Evolutionary conservation across 2,797 vertebrate genomes (phyloP).

Genomic region (Rhynchotus rufescens): DNA sequence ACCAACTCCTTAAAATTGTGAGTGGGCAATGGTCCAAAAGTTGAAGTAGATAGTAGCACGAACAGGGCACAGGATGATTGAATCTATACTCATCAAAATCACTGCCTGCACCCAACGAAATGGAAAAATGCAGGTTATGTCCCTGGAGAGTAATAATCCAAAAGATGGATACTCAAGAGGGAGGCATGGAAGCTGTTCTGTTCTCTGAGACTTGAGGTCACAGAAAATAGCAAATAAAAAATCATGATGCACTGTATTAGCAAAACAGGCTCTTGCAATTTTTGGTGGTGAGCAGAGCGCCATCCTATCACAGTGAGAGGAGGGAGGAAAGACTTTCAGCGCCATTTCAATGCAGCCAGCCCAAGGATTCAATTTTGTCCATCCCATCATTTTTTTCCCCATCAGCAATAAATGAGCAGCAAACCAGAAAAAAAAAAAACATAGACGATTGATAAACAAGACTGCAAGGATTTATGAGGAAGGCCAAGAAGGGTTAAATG

Average conservation of each 20-base stretch:
- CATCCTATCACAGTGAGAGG: not conserved
- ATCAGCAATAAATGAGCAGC: not conserved
- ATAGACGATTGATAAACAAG: not conserved
- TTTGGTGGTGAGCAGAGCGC: not conserved
- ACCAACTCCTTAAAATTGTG: slow-evolving; percentile 16
- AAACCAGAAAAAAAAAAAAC: not conserved
- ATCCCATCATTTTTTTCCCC: not conserved
- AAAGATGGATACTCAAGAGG: slow-evolving; percentile 25
- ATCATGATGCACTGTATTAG: not conserved
- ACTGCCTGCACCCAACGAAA: not conserved
- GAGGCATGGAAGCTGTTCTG: not conserved
- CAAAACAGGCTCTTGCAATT: not conserved
- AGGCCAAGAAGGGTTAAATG: not conserved
- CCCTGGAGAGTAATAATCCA: slow-evolving; percentile 1
- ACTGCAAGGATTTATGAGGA: not conserved
- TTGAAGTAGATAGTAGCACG: not conserved
- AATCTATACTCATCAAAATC: not conserved
- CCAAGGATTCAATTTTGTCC: not conserved
- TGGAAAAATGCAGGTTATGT: slow-evolving; percentile 2
- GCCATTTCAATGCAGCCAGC: not conserved
- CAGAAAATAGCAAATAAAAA: slow-evolving; percentile 33
- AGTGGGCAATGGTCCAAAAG: not conserved
- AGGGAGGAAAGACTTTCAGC: not conserved
- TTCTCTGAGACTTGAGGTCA: not conserved
- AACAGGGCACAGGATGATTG: not conserved